Evolutionary conservation across 1,140 invertebrate species (phyloP).

Genomic region (Dreissena rostriformis): DNA sequence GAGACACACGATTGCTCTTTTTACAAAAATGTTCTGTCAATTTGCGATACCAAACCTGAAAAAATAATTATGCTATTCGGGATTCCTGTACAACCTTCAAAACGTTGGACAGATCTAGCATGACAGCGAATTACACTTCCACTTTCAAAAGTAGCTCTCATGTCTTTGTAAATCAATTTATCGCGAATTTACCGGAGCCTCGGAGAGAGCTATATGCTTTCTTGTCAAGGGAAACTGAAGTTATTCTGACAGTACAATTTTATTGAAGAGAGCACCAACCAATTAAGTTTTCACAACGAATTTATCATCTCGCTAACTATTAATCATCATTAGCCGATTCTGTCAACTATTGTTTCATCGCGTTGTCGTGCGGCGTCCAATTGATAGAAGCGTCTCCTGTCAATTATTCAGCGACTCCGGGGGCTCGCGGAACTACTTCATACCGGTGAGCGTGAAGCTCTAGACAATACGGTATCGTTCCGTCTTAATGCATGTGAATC

Average conservation of each 20-base stretch:
- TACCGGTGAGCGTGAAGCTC: too few relatives aligned
- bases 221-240: conserved; percentile 12
- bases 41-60: too few relatives aligned
- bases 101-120: neutral
- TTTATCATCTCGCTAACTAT: conserved; percentile 45
- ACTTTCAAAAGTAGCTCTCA: conserved; percentile 45
- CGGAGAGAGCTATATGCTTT: conserved; percentile 11
- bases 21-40: too few relatives aligned
- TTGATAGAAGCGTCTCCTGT: conserved; percentile 33
- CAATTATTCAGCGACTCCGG: conserved; percentile 39
- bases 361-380: conserved; percentile 41
- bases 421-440: too few relatives aligned
- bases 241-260: conserved; percentile 34
- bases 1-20: too few relatives aligned
- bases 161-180: conserved; percentile 53
- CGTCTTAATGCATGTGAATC: too few relatives aligned
- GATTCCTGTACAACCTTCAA: too few relatives aligned
- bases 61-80: too few relatives aligned
- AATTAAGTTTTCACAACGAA: conserved; percentile 57
- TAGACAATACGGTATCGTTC: too few relatives aligned
- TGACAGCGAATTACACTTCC: conserved; percentile 55
- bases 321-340: conserved; percentile 52
- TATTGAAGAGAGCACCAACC: conserved; percentile 43
- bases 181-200: conserved; percentile 27
- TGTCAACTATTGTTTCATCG: conserved; percentile 55